Evolutionary conservation across 2,888 invertebrate species (phyloP).

Genomic region (Octonoba sinensis): DNA sequence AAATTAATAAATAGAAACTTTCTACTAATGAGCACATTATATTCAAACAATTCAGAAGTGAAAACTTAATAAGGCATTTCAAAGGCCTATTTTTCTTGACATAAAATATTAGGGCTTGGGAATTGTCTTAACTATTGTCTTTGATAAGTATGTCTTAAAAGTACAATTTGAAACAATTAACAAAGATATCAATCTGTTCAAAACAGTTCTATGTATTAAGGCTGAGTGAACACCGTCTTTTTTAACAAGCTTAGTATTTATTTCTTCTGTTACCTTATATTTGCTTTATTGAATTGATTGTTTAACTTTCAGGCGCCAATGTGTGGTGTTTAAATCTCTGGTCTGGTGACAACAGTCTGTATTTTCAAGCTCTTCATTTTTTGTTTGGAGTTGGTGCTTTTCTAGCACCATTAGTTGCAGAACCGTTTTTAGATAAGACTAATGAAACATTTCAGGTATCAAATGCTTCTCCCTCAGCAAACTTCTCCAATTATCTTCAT

Average conservation of each 20-base stretch:
- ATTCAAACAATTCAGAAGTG: too few species aligned
- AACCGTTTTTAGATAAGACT: slow-evolving; percentile 70
- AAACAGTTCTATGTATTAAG: too few species aligned
- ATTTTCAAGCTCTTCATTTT: slow-evolving; percentile 73
- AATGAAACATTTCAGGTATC: background rate
- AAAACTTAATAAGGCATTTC: too few species aligned
- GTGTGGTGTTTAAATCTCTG: slow-evolving; percentile 70
- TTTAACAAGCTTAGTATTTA: background rate
- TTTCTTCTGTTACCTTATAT: background rate
- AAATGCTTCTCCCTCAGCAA: background rate
- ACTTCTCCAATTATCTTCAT: background rate
- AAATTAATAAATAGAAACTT: too few species aligned
- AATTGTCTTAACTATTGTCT: too few species aligned
- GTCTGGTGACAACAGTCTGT: slow-evolving; percentile 71
- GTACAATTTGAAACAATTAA: too few species aligned
- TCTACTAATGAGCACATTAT: too few species aligned
- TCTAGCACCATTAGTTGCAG: slow-evolving; percentile 72
- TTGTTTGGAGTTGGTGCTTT: slow-evolving; percentile 73
- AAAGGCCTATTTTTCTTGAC: too few species aligned
- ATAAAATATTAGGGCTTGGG: too few species aligned
- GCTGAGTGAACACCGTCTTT: background rate
- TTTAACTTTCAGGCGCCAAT: slow-evolving; percentile 70
- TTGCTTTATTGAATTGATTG: background rate
- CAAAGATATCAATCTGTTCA: too few species aligned
- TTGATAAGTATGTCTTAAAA: too few species aligned